phyloP scores from a whole-genome alignment of 2,797 vertebrate species.

The Nannoperca australis region DNA sequence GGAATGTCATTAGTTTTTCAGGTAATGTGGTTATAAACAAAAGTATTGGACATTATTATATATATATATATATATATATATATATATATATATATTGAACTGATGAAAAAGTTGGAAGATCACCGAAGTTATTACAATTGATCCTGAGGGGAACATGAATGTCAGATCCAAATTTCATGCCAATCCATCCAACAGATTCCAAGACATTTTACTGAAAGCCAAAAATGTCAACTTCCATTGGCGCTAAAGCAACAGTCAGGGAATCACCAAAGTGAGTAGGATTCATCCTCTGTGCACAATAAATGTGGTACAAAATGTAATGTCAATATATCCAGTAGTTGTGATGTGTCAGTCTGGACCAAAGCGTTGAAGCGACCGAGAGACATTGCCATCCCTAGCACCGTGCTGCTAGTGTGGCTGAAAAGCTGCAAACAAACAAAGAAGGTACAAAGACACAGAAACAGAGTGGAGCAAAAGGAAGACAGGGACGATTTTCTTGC shows the following conservation, averaged over 20 bases:
- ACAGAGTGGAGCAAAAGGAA: neutral
- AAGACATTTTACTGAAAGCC: neutral
- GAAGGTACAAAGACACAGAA: neutral
- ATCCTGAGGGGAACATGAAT: neutral
- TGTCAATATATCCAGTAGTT: neutral
- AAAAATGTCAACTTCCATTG: neutral
- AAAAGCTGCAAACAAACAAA: conserved; percentile 25
- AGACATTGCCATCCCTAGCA: neutral
- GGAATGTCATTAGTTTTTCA: neutral
- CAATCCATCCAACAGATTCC: neutral
- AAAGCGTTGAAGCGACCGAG: too few species aligned
- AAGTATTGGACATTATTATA: neutral
- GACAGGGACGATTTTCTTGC: conserved; percentile 13
- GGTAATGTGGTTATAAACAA: neutral
- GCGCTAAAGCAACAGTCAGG: neutral
- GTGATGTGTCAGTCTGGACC: neutral
- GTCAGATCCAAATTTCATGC: neutral
- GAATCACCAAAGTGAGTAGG: neutral
- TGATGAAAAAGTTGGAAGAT: neutral
- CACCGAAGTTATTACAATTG: neutral
- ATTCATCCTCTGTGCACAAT: neutral
- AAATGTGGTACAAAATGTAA: neutral
- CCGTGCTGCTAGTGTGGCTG: neutral
- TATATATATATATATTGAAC: too few species aligned
- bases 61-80: too few species aligned